Conservation (phyloP, 2,797 vertebrate genomes). For the Acanthopagrus latus region DNA sequence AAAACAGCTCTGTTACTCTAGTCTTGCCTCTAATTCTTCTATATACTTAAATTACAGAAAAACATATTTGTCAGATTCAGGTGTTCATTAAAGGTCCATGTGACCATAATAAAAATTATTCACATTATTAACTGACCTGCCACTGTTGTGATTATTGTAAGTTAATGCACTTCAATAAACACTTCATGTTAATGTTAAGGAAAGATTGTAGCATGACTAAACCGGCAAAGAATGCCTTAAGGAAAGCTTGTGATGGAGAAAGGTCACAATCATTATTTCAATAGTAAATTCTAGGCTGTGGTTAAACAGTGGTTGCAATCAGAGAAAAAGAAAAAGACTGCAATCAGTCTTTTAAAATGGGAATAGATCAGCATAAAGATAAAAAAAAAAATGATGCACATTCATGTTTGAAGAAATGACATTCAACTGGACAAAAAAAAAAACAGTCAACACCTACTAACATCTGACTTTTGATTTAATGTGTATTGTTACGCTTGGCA, state of each 20-base stretch:
- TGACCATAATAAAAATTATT: not conserved
- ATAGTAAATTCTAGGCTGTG: not conserved
- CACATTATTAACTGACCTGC: not conserved
- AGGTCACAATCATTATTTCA: not conserved
- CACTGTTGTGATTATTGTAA: not conserved
- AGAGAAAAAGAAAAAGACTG: not conserved
- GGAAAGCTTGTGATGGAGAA: not conserved
- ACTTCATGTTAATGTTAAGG: too few species aligned
- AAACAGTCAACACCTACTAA: too few species aligned
- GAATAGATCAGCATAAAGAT: too few species aligned
- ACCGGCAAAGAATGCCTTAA: not conserved
- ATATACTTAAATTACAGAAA: not conserved
- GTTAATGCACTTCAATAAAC: not conserved
- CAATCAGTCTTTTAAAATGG: too few species aligned
- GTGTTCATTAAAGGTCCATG: not conserved
- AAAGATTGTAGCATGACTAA: not conserved
- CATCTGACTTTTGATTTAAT: too few species aligned
- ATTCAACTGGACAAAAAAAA: too few species aligned
- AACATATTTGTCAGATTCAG: not conserved
- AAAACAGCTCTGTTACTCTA: conserved; percentile 1
- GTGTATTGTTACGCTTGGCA: too few species aligned
- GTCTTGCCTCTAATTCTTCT: not conserved
- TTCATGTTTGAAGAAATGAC: too few species aligned
- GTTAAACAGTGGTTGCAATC: not conserved
- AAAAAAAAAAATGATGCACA: too few species aligned